Evolutionary conservation across 1,140 invertebrate species (phyloP).

Genomic region (Drosophila cardini): DNA sequence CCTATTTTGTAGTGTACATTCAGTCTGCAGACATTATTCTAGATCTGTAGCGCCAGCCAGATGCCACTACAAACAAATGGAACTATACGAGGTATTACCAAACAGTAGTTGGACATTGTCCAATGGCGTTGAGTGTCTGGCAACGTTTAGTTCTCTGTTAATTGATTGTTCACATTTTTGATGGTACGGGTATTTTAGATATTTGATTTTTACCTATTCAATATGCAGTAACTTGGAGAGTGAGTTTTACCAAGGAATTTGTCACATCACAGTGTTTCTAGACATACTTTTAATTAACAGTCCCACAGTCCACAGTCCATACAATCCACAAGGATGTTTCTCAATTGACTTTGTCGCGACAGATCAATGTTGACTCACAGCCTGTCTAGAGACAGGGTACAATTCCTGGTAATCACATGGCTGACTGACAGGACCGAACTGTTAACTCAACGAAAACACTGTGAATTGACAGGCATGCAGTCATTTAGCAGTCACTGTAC

Average conservation of each 20-base stretch:
- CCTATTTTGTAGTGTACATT: not conserved
- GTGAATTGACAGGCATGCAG: not conserved
- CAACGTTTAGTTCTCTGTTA: slow-evolving; percentile 63
- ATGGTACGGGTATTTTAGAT: slow-evolving; percentile 29
- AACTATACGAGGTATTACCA: slow-evolving; percentile 29
- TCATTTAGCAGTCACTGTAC: not conserved
- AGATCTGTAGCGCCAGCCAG: slow-evolving; percentile 18
- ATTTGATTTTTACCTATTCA: slow-evolving; percentile 49
- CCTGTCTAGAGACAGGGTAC: slow-evolving; percentile 5
- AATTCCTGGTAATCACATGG: slow-evolving; percentile 66
- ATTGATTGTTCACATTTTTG: slow-evolving; percentile 68
- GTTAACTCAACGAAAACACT: not conserved
- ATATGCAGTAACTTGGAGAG: slow-evolving; percentile 14
- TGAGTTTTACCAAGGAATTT: slow-evolving; percentile 69
- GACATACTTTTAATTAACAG: slow-evolving; percentile 69
- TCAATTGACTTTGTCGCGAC: slow-evolving; percentile 80
- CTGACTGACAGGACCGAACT: slow-evolving; percentile 27
- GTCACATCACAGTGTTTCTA: slow-evolving; percentile 59
- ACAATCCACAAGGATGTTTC: slow-evolving; percentile 65
- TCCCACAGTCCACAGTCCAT: too few species aligned
- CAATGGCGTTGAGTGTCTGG: slow-evolving; percentile 49
- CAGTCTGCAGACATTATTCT: not conserved
- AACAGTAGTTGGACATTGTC: slow-evolving; percentile 78
- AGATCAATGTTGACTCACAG: slow-evolving; percentile 57
- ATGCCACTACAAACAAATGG: slow-evolving; percentile 6